Base-by-base conservation (phyloP, 2,888 invertebrate species). In the Tromatobia lineatoria region DNA sequence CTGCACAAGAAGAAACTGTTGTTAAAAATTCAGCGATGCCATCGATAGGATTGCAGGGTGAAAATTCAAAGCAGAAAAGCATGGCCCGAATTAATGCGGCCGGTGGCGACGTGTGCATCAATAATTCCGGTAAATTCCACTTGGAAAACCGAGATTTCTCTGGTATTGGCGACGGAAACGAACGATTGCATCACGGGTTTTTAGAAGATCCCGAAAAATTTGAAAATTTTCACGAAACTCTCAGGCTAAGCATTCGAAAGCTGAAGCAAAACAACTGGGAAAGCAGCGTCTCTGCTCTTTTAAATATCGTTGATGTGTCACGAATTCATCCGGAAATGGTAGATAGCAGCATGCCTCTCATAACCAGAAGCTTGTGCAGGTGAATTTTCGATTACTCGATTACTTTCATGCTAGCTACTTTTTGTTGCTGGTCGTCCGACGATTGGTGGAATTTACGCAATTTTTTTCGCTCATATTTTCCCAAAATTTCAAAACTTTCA, bases 251-350 rank as follows among this genome's bases (percentile, higher is more conserved):
- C 20, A 42, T 89, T 18, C 82, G 77, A 45, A 82, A 75, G 8
- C 64, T 89, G 29, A 89, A 88, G n/a, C 75, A 82, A 11, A 82
- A 88, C 50, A 83, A 86, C 50, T 89, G 89, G 89, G 83, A 89
- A 4, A 86, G 67, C 52, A 87, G 73, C 8, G 77, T 84, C 4
- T 83, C 85, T 0, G 88, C 88, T 45, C 34, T 88, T 20, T 74
- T 85, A 13, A 88, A 88, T 25, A 64, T 89, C 34, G 84, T 83
- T 59, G 83, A 88, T 7, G 78, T 88, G 29, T 87, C 89, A 20
- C 83, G 88, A 45, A 80, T 83, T 84, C 82, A 86, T 20, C 89
- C 89, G 23, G 88, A 89, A 61, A 70, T 87, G 54, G 69, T 89
- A 8, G 88, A 88, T 59, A 54, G 85, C 15, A 85, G 70, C 47